These are phyloP conservation scores for Conopomorpha cramerella DNA, from an alignment of 1,140 invertebrate species.

Conservation along the genomic window DNA sequence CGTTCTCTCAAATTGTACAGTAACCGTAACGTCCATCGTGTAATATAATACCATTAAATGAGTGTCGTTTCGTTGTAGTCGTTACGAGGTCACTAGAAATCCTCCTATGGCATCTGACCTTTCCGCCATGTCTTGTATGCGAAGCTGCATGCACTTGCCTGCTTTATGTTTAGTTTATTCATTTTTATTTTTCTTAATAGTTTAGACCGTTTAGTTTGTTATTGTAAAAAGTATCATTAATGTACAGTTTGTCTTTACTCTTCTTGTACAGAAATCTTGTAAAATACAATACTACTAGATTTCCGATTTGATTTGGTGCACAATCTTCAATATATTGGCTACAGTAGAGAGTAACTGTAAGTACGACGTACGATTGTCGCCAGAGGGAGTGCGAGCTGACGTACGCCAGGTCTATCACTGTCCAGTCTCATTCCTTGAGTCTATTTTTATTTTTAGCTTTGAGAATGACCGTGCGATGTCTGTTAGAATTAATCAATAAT, in stretches of 20 bases:
- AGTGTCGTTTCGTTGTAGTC: constrained; percentile 62
- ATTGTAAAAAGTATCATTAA: constrained; percentile 55
- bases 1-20: constrained; percentile 58
- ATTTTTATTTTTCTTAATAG: constrained; percentile 49
- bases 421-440: constrained; percentile 23
- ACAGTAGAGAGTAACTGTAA: constrained; percentile 84
- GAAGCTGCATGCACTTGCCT: constrained; percentile 66
- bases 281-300: constrained; percentile 67
- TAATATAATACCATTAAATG: constrained; percentile 60
- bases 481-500: constrained; percentile 19
- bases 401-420: constrained; percentile 26
- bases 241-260: constrained; percentile 55
- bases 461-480: constrained; percentile 37
- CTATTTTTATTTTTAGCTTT: constrained; percentile 47
- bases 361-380: constrained; percentile 60
- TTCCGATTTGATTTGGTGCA: constrained; percentile 78
- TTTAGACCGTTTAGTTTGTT: constrained; percentile 61
- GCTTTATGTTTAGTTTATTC: constrained; percentile 60
- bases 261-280: constrained; percentile 61
- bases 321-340: constrained; percentile 74
- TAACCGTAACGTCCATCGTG: constrained; percentile 59
- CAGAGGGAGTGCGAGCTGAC: constrained; percentile 16
- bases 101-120: constrained; percentile 61
- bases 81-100: constrained; percentile 56
- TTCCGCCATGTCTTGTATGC: constrained; percentile 63